phyloP scores from a whole-genome alignment of 35 echinoderm and acorn worm genomes.

The Holothuria glaberrima region DNA sequence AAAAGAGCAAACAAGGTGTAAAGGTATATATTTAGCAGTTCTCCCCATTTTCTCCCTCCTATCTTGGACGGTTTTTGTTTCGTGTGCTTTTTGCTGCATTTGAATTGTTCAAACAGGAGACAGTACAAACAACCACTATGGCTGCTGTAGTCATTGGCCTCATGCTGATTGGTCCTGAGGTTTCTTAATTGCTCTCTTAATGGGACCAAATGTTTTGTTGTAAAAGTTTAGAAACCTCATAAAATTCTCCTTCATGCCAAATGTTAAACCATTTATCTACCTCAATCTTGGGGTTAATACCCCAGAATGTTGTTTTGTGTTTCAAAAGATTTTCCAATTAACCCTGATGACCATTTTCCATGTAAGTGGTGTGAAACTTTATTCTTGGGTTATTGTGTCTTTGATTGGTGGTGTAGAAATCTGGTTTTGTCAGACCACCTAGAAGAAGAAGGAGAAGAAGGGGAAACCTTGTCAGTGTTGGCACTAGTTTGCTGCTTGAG shows the following conservation, averaged over 20 bases:
- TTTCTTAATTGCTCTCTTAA: slow-evolving; percentile 21
- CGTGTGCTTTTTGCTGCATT: background rate
- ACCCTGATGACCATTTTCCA: slow-evolving; percentile 9
- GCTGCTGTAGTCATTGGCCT: background rate
- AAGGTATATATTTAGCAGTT: no score
- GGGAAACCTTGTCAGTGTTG: slow-evolving; percentile 24
- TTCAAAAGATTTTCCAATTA: slow-evolving; percentile 39
- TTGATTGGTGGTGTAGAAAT: background rate
- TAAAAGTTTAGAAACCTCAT: background rate
- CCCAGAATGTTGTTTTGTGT: slow-evolving; percentile 5
- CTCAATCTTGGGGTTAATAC: background rate
- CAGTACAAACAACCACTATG: slow-evolving; percentile 8
- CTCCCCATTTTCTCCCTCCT: no score
- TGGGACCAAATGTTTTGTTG: background rate
- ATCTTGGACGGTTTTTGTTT: no score
- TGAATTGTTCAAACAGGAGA: slow-evolving; percentile 4
- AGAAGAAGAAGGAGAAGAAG: background rate
- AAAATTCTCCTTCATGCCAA: slow-evolving; percentile 26
- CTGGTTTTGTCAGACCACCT: slow-evolving; percentile 8
- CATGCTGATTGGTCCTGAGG: background rate
- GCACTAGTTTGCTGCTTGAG: background rate
- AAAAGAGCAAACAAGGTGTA: background rate
- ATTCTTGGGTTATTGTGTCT: background rate
- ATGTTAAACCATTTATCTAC: slow-evolving; percentile 25
- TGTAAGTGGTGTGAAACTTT: slow-evolving; percentile 24